Evolutionary conservation across 2,888 invertebrate species (phyloP).

Genomic region (Scaeva pyrastri): DNA sequence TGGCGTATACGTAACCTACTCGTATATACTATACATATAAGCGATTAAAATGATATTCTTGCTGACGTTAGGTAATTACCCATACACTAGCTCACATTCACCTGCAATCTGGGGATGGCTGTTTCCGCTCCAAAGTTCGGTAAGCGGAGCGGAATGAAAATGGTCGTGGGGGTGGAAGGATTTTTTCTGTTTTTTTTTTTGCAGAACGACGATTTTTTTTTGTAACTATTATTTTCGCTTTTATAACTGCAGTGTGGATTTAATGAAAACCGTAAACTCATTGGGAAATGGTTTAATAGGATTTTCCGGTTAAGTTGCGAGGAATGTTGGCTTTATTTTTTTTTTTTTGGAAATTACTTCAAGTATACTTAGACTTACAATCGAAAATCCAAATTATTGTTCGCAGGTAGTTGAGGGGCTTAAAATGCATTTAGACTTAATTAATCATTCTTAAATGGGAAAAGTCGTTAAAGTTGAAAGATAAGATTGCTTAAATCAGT

Average conservation of each 20-base stretch:
- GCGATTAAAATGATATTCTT: conserved; percentile 74
- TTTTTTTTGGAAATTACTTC: not conserved
- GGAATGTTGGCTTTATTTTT: conserved; percentile 41
- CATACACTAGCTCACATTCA: conserved; percentile 5
- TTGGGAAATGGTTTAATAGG: conserved; percentile 71
- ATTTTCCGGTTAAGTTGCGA: conserved; percentile 64
- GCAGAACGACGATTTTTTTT: conserved; percentile 60
- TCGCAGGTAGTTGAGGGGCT: not conserved
- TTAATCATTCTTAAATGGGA: too few relatives aligned
- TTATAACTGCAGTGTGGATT: conserved; percentile 49
- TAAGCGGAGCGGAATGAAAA: conserved; percentile 71
- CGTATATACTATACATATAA: not conserved
- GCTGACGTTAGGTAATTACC: conserved; percentile 74
- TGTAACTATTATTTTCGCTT: conserved; percentile 68
- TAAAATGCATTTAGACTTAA: not conserved
- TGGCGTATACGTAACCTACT: conserved; percentile 38
- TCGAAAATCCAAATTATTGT: too few relatives aligned
- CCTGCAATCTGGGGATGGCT: conserved; percentile 29
- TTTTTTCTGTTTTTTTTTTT: conserved; percentile 5
- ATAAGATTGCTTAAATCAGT: too few relatives aligned
- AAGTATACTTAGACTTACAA: too few relatives aligned
- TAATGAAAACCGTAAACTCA: conserved; percentile 72
- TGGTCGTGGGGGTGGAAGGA: conserved; percentile 59
- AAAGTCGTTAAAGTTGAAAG: too few relatives aligned
- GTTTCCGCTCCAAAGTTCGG: conserved; percentile 52